phyloP scores from a whole-genome alignment of 2,113 vertebrate species.

The Thalassoma bifasciatum region DNA sequence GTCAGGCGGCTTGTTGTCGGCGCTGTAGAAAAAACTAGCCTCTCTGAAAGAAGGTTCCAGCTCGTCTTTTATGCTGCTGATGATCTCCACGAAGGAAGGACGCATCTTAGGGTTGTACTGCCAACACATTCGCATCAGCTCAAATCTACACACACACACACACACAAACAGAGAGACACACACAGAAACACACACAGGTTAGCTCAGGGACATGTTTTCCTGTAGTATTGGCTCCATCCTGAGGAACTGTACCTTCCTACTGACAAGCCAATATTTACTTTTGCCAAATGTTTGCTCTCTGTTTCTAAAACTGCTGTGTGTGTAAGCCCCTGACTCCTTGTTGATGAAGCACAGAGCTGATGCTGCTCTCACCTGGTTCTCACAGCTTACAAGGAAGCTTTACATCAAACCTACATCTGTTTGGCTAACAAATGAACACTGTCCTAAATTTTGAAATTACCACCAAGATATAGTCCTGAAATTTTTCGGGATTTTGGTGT shows the following conservation, averaged over 20 bases:
- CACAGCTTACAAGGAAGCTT: conserved; percentile 16
- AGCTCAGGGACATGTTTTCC: conserved; percentile 14
- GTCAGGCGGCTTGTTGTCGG: conserved; percentile 93
- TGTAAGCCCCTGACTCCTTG: conserved; percentile 1
- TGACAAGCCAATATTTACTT: conserved; percentile 52
- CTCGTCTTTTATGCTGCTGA: conserved; percentile 94
- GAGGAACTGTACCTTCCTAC: conserved; percentile 24
- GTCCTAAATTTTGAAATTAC: too few relatives aligned
- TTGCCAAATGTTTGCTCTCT: conserved; percentile 50
- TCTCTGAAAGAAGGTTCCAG: conserved; percentile 92
- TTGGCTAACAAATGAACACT: background rate
- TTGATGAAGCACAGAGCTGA: conserved; percentile 22
- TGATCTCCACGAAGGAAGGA: conserved; percentile 96
- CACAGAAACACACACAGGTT: conserved; percentile 22
- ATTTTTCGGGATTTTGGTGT: too few relatives aligned
- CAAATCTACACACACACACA: conserved; percentile 84
- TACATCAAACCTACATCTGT: conserved; percentile 3
- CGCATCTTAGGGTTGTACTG: conserved; percentile 99
- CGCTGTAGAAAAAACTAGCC: conserved; percentile 96
- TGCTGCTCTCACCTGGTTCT: conserved; percentile 7
- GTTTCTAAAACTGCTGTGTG: conserved; percentile 41
- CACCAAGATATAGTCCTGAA: too few relatives aligned
- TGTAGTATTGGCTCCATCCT: conserved; percentile 19
- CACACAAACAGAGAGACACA: conserved; percentile 29
- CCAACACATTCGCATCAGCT: conserved; percentile 99